Base-by-base conservation (phyloP, 2,113 vertebrate species). In the Melanocharis versteri region DNA sequence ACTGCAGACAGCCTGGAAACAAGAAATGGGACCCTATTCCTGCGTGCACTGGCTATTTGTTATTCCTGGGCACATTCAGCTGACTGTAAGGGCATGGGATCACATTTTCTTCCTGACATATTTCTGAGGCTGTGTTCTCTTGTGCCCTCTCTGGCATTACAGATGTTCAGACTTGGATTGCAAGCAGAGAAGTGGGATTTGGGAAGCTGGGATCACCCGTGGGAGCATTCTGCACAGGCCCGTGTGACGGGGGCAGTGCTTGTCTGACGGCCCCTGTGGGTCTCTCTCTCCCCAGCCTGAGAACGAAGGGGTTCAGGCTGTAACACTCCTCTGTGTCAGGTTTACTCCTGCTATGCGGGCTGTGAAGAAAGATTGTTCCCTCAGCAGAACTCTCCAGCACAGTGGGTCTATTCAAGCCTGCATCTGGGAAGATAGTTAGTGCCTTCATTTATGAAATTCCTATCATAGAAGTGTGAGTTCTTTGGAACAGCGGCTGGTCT, bases 341-440 rank as follows among this genome's bases (percentile, higher is more conserved):
- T 94, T 85, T 66, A 26, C 44, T 88, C 35, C 51, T 28, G 60
- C n/a, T 62, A 85, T 53, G 39, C 0, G 1, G 62, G 9, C 58
- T 81, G 81, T 83, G 76, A 90, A 64, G 75, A 62, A 86, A 83
- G 90, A 90, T 73, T 66, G 64, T 92, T 96, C 83, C 54, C 75
- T 35, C 28, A 86, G 92, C 79, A 91, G 71, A 85, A 20, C 79
- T 90, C 51, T 31, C 35, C 51, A 56, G 51, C 56, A 96, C 87
- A 88, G 90, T 66, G 33, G n/a, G 65, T 73, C 88, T 93, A 81
- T 93, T 97, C 85, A 95, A 24, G 51, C 60, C 79, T 75, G 56
- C 85, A 83, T 94, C 92, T 95, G 96, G 93, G 85, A 95, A 92
- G 88, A 97, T 85, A 90, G 81, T 93, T 94, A 90, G 56, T 87